Evolutionary conservation across 2,888 invertebrate genomes (phyloP), one percentile per base, ranked within the genome.

Genomic region (Lepeophtheirus nordmannii): DNA sequence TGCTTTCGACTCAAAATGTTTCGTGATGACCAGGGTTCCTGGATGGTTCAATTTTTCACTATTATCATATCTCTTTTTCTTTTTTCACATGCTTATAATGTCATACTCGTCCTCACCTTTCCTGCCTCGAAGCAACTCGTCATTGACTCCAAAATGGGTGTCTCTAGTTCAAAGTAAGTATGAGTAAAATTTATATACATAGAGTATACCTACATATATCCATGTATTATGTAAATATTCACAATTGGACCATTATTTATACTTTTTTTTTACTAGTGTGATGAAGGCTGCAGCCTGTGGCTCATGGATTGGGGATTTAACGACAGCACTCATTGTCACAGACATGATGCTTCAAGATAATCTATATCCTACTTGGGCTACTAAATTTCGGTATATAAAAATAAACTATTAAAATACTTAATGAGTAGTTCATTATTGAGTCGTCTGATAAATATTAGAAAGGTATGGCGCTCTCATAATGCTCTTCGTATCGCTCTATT

Each of bases 291-390:
- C 79, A 10, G 78, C 78, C 3, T 76, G 76, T 69, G 78, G 78
- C 14, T 79, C 79, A 0, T 79, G 79, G 79, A 74, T 78, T 68
- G 79, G 79, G 0, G 79, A 79, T 69, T 76, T 79, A 69, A 75
- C 79, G 70, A 79, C 79, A 1, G 78, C 78, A 30, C 76, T 79
- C 73, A 78, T 79, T 77, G 78, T 79, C 37, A 78, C 78, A 57
- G 79, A 79, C 70, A 78, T 79, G 72, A 79, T 79, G 78, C 74
- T 79, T 9, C 79, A 79, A 70, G 79, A 79, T 71, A 76, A 75
- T 68, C 73, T 79, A 20, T 79, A 79, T 70, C 78, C 79, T 0
- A 71, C 73, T 60, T 79, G 79, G 79, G 77, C 77, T 1, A 71
- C 72, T 38, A 63, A 68, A 14, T 68, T 72, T 59, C 12, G 22